Evolutionary conservation across 2,113 vertebrate genomes (phyloP).

Genomic region (Mirza zaza): DNA sequence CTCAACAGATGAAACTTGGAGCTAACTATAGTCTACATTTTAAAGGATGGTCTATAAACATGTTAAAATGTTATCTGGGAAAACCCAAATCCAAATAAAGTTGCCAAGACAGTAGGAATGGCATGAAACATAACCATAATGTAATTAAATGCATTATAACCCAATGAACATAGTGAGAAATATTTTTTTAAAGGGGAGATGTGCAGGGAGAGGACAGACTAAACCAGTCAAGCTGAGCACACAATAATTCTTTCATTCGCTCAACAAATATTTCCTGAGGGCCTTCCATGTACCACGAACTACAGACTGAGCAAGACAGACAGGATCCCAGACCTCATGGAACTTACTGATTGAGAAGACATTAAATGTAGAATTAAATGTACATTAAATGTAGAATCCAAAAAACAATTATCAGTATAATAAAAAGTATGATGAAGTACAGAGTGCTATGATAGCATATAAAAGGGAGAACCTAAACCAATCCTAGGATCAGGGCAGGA

Average conservation of each 20-base stretch:
- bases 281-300: not conserved
- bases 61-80: not conserved
- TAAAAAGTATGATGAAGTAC: not conserved
- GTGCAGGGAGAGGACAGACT: not conserved
- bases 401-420: not conserved
- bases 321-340: not conserved
- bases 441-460: not conserved
- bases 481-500: not conserved
- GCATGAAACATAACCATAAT: not conserved
- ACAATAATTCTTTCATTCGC: not conserved
- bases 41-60: not conserved
- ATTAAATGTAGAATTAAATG: not conserved
- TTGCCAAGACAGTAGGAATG: not conserved
- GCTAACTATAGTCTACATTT: not conserved
- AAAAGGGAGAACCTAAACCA: not conserved
- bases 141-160: not conserved
- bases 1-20: not conserved
- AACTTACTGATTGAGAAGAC: not conserved
- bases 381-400: not conserved
- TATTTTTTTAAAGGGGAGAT: not conserved
- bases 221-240: not conserved
- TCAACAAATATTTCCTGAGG: not conserved
- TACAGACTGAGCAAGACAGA: not conserved
- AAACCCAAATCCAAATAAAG: conserved; percentile 6
- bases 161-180: not conserved